Evolutionary conservation across 2,888 invertebrate species (phyloP).

Genomic region (Macaria notata): DNA sequence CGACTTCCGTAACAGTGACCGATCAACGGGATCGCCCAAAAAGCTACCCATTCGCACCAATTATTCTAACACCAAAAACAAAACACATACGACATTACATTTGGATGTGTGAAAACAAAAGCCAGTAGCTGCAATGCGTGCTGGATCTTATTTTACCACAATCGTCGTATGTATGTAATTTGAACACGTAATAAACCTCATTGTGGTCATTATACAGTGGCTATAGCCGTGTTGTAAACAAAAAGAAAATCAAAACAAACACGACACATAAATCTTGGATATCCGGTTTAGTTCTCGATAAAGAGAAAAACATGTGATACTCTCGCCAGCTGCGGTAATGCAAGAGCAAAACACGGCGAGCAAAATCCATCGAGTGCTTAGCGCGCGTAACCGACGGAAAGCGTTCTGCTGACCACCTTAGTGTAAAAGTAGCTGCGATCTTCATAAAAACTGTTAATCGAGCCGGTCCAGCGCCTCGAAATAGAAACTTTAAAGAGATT

Average conservation of each 20-base stretch:
- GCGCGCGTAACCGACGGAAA: constrained; percentile 55
- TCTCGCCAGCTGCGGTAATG: constrained; percentile 19
- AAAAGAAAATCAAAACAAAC: constrained; percentile 21
- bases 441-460: constrained; percentile 67
- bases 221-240: constrained; percentile 1
- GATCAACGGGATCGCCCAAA: constrained; percentile 58
- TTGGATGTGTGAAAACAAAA: constrained; percentile 19
- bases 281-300: constrained; percentile 20
- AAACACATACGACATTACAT: constrained; percentile 10
- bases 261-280: constrained; percentile 18
- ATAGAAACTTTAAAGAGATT: constrained; percentile 60
- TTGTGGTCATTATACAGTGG: constrained; percentile 18
- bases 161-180: constrained; percentile 25
- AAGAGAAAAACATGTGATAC: constrained; percentile 18
- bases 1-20: constrained; percentile 56
- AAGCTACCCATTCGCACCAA: constrained; percentile 39
- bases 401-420: constrained; percentile 47
- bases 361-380: constrained; percentile 41
- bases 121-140: constrained; percentile 10
- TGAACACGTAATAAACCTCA: constrained; percentile 30
- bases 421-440: constrained; percentile 48
- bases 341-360: constrained; percentile 31
- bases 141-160: constrained; percentile 20
- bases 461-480: constrained; percentile 60
- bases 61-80: constrained; percentile 26